Evolutionary conservation across 2,888 invertebrate species (phyloP), one percentile per base, ranked within the genome.

Genomic region (Drosophila stalkeri): DNA sequence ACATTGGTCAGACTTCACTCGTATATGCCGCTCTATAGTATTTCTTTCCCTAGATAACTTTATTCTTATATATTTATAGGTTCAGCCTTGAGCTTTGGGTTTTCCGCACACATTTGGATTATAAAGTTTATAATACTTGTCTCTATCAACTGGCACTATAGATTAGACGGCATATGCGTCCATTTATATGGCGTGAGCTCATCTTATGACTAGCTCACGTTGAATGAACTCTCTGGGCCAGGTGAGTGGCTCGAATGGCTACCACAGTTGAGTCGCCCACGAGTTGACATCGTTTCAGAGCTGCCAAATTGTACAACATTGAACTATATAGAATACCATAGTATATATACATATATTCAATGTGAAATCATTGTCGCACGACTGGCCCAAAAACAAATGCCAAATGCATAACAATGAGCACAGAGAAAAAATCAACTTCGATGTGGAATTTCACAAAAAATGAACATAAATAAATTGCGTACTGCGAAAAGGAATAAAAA

Each of bases 241-340:
- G 20, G 9, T 52, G 43, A 20, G 18, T 46, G 55, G 62, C 64
- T 49, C 57, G 47, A 27, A 12, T 23, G 55, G 60, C 27, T 33
- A 31, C 16, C 43, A 1, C 44, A 37, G 12, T 33, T 51, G 23
- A 12, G 47, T 20, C 82, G 73, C 82, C 79, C 74, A 71, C 83
- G 64, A 43, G 23, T n/a, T 61, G 73, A 64, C 81, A 77, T 51
- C 60, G 57, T 83, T 81, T 49, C 70, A 18, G 52, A 52, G 64
- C 52, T 75, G 79, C 79, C 79, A 79, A 80, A 66, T 35, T 80
- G 72, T 55, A 54, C 73, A 81, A 54, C 85, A 89, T 75, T 85
- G 85, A 89, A 87, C 85, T 73, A 89, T 60, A 85, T 77, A 84
- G 88, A 82, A 86, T 78, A 68, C 71, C 54, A 62, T 35, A 37